phyloP scores from a whole-genome alignment of 1,140 invertebrate species.

The Thalassaphorura encarpata region DNA sequence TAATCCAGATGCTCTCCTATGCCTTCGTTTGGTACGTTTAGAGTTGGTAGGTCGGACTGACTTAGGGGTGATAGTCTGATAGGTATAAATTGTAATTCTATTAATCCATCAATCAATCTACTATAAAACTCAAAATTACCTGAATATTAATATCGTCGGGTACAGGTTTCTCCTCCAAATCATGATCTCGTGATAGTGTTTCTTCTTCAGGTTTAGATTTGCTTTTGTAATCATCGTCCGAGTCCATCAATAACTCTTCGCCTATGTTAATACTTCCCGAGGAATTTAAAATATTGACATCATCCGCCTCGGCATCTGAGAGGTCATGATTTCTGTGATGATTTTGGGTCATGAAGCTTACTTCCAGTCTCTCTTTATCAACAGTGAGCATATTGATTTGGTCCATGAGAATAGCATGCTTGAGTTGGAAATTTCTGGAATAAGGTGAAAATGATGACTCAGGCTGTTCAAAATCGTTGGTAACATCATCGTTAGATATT shows the following conservation, averaged over 20 bases:
- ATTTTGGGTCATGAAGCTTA: slow-evolving; percentile 7
- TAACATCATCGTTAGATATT: background rate
- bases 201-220: background rate
- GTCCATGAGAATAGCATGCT: slow-evolving; percentile 29
- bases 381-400: slow-evolving; percentile 29
- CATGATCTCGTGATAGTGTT: background rate
- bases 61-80: too few species aligned
- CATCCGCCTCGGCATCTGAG: background rate
- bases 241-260: background rate
- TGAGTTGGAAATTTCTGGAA: slow-evolving; percentile 22
- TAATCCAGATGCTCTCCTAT: too few species aligned
- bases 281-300: slow-evolving; percentile 3
- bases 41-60: too few species aligned
- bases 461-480: background rate
- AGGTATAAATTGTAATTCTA: too few species aligned
- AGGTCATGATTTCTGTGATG: background rate
- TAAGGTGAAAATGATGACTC: background rate
- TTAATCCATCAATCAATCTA: too few species aligned
- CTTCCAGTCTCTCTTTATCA: slow-evolving; percentile 17
- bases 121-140: too few species aligned
- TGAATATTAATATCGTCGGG: too few species aligned
- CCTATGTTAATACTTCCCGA: too few species aligned
- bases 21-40: too few species aligned
- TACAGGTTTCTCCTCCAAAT: background rate
- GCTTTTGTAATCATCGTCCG: background rate